Conservation (phyloP, 2,888 invertebrate genomes). For the Malacosoma neustria region DNA sequence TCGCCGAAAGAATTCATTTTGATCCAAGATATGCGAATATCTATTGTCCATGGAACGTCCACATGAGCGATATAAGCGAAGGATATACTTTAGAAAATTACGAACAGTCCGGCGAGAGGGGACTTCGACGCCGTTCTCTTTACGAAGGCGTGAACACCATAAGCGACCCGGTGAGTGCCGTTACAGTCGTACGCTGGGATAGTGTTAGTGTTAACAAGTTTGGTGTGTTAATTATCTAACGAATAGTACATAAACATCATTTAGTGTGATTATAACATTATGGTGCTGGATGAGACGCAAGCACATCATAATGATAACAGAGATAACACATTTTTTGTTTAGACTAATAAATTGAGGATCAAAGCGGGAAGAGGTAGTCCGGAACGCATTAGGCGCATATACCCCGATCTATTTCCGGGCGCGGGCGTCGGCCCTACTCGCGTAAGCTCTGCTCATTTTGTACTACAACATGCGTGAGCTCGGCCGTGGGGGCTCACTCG, state of each 20-base stretch:
- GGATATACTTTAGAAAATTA: conserved; percentile 29
- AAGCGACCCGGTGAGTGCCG: conserved; percentile 61
- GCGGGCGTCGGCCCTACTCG: conserved; percentile 61
- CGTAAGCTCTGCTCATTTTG: conserved; percentile 62
- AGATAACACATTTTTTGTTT: conserved; percentile 19
- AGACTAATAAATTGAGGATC: conserved; percentile 41
- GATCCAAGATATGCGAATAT: conserved; percentile 15
- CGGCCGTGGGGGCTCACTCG: conserved; percentile 74
- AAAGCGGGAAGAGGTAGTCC: conserved; percentile 49
- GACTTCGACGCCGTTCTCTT: conserved; percentile 47
- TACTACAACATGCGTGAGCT: conserved; percentile 70
- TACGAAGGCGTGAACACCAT: conserved; percentile 65
- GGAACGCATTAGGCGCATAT: conserved; percentile 58
- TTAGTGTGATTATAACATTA: conserved; percentile 15
- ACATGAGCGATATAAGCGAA: conserved; percentile 26
- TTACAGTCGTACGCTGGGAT: conserved; percentile 21
- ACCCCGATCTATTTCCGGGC: conserved; percentile 68
- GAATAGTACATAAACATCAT: conserved; percentile 2
- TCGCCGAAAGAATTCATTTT: conserved; percentile 29
- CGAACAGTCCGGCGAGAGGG: conserved; percentile 33
- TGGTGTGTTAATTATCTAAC: conserved; percentile 1
- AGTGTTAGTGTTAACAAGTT: conserved; percentile 1
- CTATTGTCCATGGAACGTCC: conserved; percentile 23
- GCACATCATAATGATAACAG: conserved; percentile 5
- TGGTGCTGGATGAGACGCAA: conserved; percentile 4